A percentile compares a stretch with the other conserved stretches of the same genome.
Evolutionary conservation across 2,888 invertebrate species (phyloP).

Genomic region (Lasioglossum marginatum): DNA sequence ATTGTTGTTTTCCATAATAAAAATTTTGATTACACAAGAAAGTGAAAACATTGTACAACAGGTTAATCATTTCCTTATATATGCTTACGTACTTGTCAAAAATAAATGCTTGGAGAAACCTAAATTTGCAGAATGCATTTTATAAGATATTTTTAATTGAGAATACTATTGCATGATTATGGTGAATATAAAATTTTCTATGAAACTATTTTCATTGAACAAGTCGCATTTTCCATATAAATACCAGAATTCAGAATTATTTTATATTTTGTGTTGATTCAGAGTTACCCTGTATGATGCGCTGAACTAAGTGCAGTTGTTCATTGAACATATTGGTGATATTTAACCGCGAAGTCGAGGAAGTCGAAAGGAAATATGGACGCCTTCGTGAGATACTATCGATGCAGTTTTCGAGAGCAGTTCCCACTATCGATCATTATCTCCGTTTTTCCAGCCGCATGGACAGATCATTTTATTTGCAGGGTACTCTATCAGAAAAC

Average conservation of each 20-base stretch:
- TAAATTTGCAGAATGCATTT: not conserved
- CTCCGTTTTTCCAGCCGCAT: not conserved
- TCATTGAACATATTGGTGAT: not conserved
- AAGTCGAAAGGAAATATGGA: not conserved
- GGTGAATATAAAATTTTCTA: not conserved
- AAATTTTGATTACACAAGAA: not conserved
- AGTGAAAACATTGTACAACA: not conserved
- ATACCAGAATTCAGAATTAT: not conserved
- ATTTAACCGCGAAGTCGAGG: not conserved
- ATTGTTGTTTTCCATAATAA: not conserved
- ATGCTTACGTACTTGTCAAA: not conserved
- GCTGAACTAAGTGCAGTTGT: not conserved
- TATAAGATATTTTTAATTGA: not conserved
- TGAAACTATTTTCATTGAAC: not conserved
- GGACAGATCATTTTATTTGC: not conserved
- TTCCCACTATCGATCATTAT: slow-evolving; percentile 29
- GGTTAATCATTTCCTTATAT: not conserved
- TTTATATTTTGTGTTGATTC: not conserved
- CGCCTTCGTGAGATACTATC: not conserved
- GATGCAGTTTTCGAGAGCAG: not conserved
- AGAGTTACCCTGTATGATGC: not conserved
- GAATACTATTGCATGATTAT: not conserved
- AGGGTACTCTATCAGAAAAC: not conserved
- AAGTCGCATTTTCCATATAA: not conserved
- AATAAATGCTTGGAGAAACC: not conserved